phyloP scores from a whole-genome alignment of 2,797 vertebrate genomes.

The Helarctos malayanus region DNA sequence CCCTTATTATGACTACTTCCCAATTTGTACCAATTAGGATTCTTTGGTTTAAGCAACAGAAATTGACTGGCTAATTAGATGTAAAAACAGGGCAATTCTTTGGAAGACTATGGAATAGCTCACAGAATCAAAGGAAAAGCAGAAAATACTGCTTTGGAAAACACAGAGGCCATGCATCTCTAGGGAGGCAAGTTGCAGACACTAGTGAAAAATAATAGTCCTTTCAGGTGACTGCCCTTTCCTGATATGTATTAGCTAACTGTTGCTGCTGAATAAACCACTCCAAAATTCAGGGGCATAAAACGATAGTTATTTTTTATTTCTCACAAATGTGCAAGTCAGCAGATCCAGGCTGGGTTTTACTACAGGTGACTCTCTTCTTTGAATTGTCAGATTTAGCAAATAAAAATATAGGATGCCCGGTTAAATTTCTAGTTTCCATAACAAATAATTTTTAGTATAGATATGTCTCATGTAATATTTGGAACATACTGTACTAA shows the following conservation, averaged over 20 bases:
- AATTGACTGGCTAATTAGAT: background rate
- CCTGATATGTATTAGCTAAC: background rate
- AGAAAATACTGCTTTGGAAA: background rate
- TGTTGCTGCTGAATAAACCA: background rate
- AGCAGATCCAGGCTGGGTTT: background rate
- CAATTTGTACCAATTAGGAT: background rate
- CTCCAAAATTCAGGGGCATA: background rate
- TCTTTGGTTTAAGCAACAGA: slow-evolving; percentile 49
- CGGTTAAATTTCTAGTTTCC: slow-evolving; percentile 43
- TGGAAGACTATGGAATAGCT: background rate
- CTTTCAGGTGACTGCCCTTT: background rate
- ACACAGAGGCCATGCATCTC: background rate
- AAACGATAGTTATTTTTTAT: background rate
- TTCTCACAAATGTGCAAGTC: background rate
- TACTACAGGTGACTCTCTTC: background rate
- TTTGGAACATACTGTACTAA: background rate
- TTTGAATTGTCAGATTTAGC: background rate
- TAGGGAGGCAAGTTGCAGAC: background rate
- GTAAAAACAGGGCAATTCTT: background rate
- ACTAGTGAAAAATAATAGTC: background rate
- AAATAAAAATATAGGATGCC: background rate
- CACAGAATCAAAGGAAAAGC: slow-evolving; percentile 36
- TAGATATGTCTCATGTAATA: background rate
- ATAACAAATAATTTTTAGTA: slow-evolving; percentile 36
- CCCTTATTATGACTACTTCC: background rate